phyloP scores from a whole-genome alignment of 2,888 invertebrate species.

The Microctonus aethiopoides region DNA sequence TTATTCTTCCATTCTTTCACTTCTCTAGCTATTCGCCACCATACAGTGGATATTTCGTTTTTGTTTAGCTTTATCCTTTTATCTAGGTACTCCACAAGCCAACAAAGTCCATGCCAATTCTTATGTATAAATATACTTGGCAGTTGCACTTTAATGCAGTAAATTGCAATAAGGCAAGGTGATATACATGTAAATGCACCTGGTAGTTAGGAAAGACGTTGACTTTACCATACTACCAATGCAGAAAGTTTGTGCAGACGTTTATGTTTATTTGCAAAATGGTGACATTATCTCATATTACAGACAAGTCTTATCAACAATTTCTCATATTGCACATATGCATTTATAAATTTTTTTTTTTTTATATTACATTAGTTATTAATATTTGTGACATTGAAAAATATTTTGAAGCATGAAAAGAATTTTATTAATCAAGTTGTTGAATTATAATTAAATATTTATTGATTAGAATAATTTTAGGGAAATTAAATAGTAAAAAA shows the following conservation, averaged over 20 bases:
- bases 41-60: too few species aligned
- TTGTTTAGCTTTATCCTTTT: not conserved
- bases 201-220: slow-evolving; percentile 47
- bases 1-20: not conserved
- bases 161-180: slow-evolving; percentile 54
- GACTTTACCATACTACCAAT: slow-evolving; percentile 40
- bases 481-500: too few species aligned
- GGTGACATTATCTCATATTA: not conserved
- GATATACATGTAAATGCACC: slow-evolving; percentile 54
- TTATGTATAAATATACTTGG: not conserved
- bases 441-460: too few species aligned
- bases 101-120: not conserved
- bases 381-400: too few species aligned
- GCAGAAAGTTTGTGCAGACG: slow-evolving; percentile 52
- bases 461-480: too few species aligned
- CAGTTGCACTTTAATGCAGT: slow-evolving; percentile 47
- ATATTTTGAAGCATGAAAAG: too few species aligned
- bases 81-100: not conserved
- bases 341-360: too few species aligned
- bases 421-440: too few species aligned
- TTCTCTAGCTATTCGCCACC: not conserved
- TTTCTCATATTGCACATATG: too few species aligned
- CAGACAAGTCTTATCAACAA: too few species aligned
- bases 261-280: slow-evolving; percentile 45
- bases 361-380: too few species aligned